These are phyloP conservation scores for Ruditapes philippinarum DNA, from an alignment of 1,140 invertebrate genomes.

Conservation along the genomic window DNA sequence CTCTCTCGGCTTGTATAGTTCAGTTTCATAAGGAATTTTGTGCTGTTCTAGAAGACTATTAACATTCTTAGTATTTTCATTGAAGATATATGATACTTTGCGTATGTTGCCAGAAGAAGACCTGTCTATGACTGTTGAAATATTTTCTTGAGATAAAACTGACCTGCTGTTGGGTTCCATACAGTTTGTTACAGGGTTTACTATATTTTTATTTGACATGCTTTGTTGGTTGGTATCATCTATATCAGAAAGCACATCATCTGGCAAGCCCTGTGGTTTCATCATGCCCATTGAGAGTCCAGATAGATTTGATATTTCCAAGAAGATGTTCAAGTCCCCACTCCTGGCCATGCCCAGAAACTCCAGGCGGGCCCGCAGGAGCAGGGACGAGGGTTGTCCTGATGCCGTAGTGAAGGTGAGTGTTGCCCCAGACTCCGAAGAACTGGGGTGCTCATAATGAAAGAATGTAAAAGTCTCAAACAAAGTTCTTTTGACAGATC, in stretches of 20 bases:
- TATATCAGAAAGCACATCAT: background rate
- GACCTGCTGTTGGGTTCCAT: background rate
- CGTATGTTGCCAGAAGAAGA: background rate
- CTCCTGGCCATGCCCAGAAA: constrained; percentile 42
- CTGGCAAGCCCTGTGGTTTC: background rate
- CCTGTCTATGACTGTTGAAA: background rate
- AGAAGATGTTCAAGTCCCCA: constrained; percentile 25
- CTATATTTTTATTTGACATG: background rate
- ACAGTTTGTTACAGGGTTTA: background rate
- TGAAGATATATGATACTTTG: background rate
- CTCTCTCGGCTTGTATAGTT: constrained; percentile 46
- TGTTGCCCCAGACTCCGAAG: constrained; percentile 44
- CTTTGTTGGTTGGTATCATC: background rate
- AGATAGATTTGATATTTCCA: constrained; percentile 14
- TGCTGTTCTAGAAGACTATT: background rate
- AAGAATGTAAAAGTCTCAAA: no score
- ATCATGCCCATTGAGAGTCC: background rate
- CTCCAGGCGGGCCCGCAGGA: constrained; percentile 33
- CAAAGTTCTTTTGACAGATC: background rate
- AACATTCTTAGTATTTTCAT: background rate
- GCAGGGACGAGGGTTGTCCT: constrained; percentile 2
- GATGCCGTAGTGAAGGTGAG: constrained; percentile 8
- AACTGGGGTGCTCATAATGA: constrained; percentile 41
- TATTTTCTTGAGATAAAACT: background rate
- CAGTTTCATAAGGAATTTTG: constrained; percentile 40